phyloP scores from a whole-genome alignment of 2,113 vertebrate genomes.

The Chaenogobius annularis region DNA sequence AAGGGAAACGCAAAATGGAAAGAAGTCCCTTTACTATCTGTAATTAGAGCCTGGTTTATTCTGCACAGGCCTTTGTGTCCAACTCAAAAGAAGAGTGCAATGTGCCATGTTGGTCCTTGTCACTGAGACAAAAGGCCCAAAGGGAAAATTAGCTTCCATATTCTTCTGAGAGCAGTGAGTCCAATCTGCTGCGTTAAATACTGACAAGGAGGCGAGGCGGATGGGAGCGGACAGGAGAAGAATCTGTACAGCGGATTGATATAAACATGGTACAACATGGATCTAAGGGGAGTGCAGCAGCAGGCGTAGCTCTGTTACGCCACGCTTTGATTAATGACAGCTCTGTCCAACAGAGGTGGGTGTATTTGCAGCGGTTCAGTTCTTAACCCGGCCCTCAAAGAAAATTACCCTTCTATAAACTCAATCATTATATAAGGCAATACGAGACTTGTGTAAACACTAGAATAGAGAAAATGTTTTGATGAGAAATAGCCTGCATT shows the following conservation, averaged over 20 bases:
- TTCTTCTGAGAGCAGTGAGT: conserved; percentile 30
- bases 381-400: conserved; percentile 43
- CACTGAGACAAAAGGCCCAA: conserved; percentile 32
- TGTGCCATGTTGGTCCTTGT: conserved; percentile 28
- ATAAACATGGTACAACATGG: conserved; percentile 59
- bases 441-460: conserved; percentile 13
- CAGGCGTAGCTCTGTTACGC: conserved; percentile 52
- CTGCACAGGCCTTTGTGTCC: conserved; percentile 25
- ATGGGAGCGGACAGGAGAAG: conserved; percentile 26
- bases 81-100: conserved; percentile 15
- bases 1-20: not conserved
- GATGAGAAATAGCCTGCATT: too few relatives aligned
- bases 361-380: conserved; percentile 51
- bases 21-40: conserved; percentile 14
- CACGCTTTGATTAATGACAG: conserved; percentile 68
- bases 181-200: conserved; percentile 64
- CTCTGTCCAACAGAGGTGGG: conserved; percentile 57
- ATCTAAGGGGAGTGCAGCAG: conserved; percentile 48
- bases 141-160: conserved; percentile 41
- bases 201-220: conserved; percentile 42
- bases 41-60: conserved; percentile 31
- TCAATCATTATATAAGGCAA: conserved; percentile 64
- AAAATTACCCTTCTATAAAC: conserved; percentile 59
- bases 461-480: too few relatives aligned
- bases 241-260: conserved; percentile 59